A percentile compares a stretch with the other conserved stretches of the same genome.
phyloP scores from a whole-genome alignment of 35 echinoderm and acorn worm species.

The Ophiothrix spiculata region DNA sequence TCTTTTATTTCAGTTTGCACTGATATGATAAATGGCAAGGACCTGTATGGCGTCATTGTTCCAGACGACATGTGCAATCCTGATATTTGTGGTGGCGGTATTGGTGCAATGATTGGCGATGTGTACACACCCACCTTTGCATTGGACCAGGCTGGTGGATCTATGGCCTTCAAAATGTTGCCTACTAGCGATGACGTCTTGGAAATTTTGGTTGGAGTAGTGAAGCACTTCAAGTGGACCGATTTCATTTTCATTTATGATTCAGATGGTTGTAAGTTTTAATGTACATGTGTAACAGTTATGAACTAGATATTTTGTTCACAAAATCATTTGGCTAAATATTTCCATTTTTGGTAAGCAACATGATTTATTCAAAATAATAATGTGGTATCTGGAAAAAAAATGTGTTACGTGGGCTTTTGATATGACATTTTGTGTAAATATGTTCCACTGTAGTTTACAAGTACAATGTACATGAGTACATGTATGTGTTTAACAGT shows the following conservation, averaged over 20 bases:
- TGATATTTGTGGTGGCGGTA: conserved; percentile 27
- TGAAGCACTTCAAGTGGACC: conserved; percentile 58
- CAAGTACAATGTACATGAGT: too few species aligned
- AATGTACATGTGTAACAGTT: too few species aligned
- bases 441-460: too few species aligned
- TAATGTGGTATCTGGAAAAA: too few species aligned
- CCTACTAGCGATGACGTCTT: conserved; percentile 43
- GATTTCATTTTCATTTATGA: conserved; percentile 69
- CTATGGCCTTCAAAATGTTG: conserved; percentile 63
- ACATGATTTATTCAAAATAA: too few species aligned
- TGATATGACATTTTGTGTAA: too few species aligned
- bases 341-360: too few species aligned
- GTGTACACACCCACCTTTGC: conserved; percentile 56
- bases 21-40: conserved; percentile 42
- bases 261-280: conserved; percentile 39
- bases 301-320: too few species aligned
- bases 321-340: too few species aligned
- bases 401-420: too few species aligned
- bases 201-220: conserved; percentile 61
- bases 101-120: conserved; percentile 44
- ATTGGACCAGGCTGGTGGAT: conserved; percentile 45
- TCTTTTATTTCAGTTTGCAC: conserved; percentile 35
- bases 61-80: conserved; percentile 60
- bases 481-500: too few species aligned
- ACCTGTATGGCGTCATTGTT: conserved; percentile 38